phyloP scores from a whole-genome alignment of 1,140 invertebrate species.

The Euglossa dilemma region DNA sequence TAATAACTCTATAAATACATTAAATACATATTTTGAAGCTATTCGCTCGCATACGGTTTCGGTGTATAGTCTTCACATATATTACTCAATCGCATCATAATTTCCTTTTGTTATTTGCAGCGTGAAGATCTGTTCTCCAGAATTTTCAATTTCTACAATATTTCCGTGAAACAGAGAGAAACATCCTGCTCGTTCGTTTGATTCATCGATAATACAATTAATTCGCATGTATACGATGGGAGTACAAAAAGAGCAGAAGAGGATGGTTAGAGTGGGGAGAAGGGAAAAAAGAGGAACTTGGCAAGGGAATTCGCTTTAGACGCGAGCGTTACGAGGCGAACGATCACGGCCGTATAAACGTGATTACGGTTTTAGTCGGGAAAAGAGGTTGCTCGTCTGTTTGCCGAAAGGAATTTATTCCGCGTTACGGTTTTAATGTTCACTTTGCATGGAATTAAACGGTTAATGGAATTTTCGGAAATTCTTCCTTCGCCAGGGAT shows the following conservation, averaged over 20 bases:
- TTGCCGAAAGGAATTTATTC: constrained; percentile 29
- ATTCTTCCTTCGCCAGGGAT: constrained; percentile 5
- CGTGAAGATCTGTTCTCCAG: neutral
- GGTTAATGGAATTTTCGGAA: constrained; percentile 40
- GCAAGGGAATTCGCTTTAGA: constrained; percentile 37
- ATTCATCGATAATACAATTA: constrained; percentile 32
- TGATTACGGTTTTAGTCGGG: constrained; percentile 35
- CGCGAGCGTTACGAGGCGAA: constrained; percentile 12
- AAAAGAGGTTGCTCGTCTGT: constrained; percentile 22
- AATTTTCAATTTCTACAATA: constrained; percentile 9
- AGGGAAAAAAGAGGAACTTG: neutral
- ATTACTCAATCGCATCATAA: neutral
- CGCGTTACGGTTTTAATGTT: constrained; percentile 27
- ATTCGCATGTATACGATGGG: neutral
- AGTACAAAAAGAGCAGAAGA: neutral
- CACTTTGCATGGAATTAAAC: constrained; percentile 23
- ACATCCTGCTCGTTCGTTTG: neutral
- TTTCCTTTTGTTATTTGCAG: neutral
- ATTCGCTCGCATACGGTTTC: neutral
- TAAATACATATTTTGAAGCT: neutral
- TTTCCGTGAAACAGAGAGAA: neutral
- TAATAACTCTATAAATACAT: neutral
- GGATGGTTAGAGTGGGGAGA: neutral
- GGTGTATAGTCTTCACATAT: neutral
- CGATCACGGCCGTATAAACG: constrained; percentile 35